Percentiles rank a stretch among this genome's conserved stretches.
Conservation (phyloP, 2,888 invertebrate species). For the Xylota segnis region DNA sequence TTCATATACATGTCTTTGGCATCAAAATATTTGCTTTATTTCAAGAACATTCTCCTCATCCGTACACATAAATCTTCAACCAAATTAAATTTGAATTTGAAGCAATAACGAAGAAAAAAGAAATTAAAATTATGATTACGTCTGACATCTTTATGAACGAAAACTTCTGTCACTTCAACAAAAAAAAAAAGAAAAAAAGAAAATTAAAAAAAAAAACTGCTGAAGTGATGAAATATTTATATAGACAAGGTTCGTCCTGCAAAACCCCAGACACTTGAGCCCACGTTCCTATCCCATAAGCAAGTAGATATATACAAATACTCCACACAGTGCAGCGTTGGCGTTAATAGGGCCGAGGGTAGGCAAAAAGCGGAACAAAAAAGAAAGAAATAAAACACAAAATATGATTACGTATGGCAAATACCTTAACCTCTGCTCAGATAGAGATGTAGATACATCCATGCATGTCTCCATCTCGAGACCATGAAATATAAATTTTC, state of each 20-base stretch:
- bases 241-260: constrained; percentile 58
- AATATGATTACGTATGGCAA: constrained; percentile 68
- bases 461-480: constrained; percentile 49
- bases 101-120: not conserved
- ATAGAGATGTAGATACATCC: constrained; percentile 67
- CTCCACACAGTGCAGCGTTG: constrained; percentile 24
- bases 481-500: constrained; percentile 72
- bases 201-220: constrained; percentile 35
- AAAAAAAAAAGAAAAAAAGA: not conserved
- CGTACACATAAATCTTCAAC: not conserved
- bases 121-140: constrained; percentile 41
- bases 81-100: constrained; percentile 5
- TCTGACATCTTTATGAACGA: constrained; percentile 47
- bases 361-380: constrained; percentile 28
- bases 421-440: constrained; percentile 50
- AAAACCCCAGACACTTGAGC: constrained; percentile 47
- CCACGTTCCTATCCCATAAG: constrained; percentile 32
- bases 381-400: constrained; percentile 40
- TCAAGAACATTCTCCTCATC: not conserved
- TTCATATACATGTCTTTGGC: too few species aligned
- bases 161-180: constrained; percentile 22
- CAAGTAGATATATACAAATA: constrained; percentile 22
- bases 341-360: constrained; percentile 50
- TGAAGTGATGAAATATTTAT: constrained; percentile 52
- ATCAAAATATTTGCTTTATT: not conserved